These are phyloP conservation scores for Micromesistius poutassou DNA, from an alignment of 2,797 vertebrate species.

Conservation along the genomic window DNA sequence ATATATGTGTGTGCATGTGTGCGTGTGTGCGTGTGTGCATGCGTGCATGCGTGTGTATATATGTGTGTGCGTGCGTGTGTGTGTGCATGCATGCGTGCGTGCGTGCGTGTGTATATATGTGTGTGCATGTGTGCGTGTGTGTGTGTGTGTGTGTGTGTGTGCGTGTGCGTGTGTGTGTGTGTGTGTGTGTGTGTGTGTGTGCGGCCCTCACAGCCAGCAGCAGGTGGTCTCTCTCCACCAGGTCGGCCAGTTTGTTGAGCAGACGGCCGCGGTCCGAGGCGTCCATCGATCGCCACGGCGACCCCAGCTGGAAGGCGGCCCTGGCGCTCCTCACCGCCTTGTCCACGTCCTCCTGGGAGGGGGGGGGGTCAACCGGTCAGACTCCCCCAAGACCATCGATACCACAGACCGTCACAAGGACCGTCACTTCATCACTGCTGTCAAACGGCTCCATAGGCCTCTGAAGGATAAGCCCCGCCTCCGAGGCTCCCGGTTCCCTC, in stretches of 20 bases:
- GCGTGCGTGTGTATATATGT: not conserved
- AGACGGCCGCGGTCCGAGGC: conserved; percentile 81
- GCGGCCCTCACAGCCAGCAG: conserved; percentile 78
- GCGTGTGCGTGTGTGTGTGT: not conserved
- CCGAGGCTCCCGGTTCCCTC: no score
- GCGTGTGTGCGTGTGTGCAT: not conserved
- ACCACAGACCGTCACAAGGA: no score
- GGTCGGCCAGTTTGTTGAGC: conserved; percentile 79
- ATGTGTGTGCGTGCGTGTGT: conserved; percentile 5
- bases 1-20: not conserved
- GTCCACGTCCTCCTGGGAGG: conserved; percentile 77
- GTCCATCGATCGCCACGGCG: conserved; percentile 85
- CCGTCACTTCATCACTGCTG: no score
- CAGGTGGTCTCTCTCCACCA: conserved; percentile 80
- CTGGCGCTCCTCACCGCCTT: conserved; percentile 83
- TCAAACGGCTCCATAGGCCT: no score
- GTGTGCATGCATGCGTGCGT: conserved; percentile 11
- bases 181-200: not conserved
- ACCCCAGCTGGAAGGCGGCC: conserved; percentile 81
- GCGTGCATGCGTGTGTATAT: not conserved
- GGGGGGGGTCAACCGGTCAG: not conserved
- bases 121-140: not conserved
- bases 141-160: not conserved
- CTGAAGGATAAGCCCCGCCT: no score
- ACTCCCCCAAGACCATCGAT: not conserved